A percentile compares a stretch with the other conserved stretches of the same genome.
phyloP scores from a whole-genome alignment of 2,797 vertebrate species.

The Bradypus variegatus region DNA sequence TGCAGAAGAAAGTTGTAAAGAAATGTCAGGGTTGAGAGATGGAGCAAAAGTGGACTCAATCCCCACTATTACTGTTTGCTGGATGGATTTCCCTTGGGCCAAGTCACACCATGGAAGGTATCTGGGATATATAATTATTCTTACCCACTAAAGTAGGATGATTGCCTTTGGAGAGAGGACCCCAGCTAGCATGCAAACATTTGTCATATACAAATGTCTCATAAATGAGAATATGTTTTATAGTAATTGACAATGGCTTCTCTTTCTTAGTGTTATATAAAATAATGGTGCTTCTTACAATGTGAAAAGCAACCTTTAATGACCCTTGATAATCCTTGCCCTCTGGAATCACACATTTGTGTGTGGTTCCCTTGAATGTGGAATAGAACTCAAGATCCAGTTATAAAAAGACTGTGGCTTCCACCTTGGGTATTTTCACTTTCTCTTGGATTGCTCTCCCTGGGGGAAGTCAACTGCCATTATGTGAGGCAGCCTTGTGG shows the following conservation, averaged over 20 bases:
- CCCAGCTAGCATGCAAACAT: fast-evolving
- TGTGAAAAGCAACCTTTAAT: no score
- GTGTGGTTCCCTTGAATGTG: background rate
- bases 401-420: background rate
- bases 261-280: background rate
- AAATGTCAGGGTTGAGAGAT: background rate
- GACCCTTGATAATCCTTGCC: background rate
- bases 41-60: background rate
- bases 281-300: background rate
- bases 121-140: background rate
- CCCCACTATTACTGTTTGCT: fast-evolving
- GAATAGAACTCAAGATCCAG: background rate
- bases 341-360: background rate
- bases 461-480: background rate
- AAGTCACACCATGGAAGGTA: background rate
- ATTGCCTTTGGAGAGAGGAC: no score
- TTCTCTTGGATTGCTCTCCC: background rate
- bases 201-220: background rate
- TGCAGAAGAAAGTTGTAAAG: background rate
- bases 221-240: background rate
- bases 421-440: background rate
- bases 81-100: background rate
- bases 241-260: background rate
- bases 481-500: background rate
- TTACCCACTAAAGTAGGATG: background rate